Conservation (phyloP, 2,113 vertebrate genomes). For the Menidia beryllina region DNA sequence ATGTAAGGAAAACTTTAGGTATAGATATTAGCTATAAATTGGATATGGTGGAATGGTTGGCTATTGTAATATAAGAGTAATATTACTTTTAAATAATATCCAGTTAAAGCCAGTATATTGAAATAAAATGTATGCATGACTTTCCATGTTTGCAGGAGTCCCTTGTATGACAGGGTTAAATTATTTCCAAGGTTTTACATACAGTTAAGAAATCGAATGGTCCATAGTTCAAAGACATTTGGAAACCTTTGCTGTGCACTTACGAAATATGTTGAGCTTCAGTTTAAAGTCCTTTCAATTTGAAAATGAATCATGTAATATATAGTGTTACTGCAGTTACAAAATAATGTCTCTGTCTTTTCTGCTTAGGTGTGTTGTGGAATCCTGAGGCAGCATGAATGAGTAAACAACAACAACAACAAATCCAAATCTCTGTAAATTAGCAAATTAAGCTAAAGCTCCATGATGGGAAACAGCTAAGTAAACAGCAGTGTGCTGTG, state of each 20-base stretch:
- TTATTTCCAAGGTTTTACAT: background rate
- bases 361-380: background rate
- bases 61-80: no score
- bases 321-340: no score
- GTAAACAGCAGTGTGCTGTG: background rate
- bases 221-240: background rate
- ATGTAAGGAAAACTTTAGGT: slow-evolving; percentile 15
- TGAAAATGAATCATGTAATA: background rate
- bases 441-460: background rate
- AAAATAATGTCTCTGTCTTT: background rate
- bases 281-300: background rate
- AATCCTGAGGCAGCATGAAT: background rate
- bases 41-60: no score
- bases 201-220: slow-evolving; percentile 11
- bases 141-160: no score
- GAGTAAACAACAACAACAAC: background rate
- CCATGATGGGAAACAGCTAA: background rate
- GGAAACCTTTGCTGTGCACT: background rate
- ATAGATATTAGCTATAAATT: slow-evolving; percentile 15
- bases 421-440: background rate
- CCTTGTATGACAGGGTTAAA: background rate
- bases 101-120: no score
- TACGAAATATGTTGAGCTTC: background rate
- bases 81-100: no score
- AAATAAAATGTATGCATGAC: no score